Evolutionary conservation across 2,888 invertebrate species (phyloP), one percentile per base, ranked within the genome.

Genomic region (Bugula neritina): DNA sequence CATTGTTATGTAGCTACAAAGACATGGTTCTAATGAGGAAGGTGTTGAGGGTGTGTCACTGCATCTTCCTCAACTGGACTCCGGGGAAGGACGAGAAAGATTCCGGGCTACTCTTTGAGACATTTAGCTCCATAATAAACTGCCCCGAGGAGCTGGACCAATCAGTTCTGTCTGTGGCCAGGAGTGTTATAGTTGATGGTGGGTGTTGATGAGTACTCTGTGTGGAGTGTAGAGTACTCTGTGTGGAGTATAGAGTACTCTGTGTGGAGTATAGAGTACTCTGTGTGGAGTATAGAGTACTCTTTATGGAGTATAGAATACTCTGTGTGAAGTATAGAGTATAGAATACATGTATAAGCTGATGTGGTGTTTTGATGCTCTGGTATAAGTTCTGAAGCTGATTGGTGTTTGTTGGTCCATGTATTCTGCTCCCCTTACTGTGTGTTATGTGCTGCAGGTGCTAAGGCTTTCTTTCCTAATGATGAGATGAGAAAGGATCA

Each of bases 401-500:
- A n/a, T n/a, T n/a, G n/a, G n/a, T n/a, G n/a, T n/a, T n/a, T n/a
- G n/a, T n/a, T n/a, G n/a, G n/a, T n/a, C n/a, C n/a, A n/a, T n/a
- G n/a, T n/a, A n/a, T n/a, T n/a, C n/a, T n/a, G n/a, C n/a, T n/a
- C n/a, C 13, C 31, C 54, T 70, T 70, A 71, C 35, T 75, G n/a
- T n/a, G n/a, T n/a, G n/a, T n/a, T n/a, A n/a, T n/a, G n/a, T n/a
- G n/a, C n/a, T 52, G 3, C 70, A 76, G 82, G 83, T 72, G 82
- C 82, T 58, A 81, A 81, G 1, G 79, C 82, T 21, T 83, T 83
- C 76, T 83, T 83, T 76, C 81, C 83, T 43, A 81, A 83, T 76
- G 83, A 82, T 74, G 81, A 82, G 69, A 78, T 80, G 31, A 79
- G 82, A 72, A 77, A 80, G 71, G 78, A 81, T 57, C 80, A 81